phyloP scores from a whole-genome alignment of 2,888 invertebrate species.

The Schizaphis graminum region DNA sequence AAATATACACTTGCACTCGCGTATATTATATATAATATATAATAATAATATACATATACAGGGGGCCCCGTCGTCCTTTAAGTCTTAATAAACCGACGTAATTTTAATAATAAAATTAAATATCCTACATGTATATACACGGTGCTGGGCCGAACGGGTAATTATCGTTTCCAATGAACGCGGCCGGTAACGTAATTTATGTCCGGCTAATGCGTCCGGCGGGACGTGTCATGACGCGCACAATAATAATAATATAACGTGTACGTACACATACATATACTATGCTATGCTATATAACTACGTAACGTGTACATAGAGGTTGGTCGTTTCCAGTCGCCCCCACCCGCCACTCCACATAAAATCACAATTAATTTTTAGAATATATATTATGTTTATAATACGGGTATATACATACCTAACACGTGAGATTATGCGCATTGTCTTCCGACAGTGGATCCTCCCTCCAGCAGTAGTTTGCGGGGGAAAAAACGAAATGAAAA shows the following conservation, averaged over 20 bases:
- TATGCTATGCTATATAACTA: not conserved
- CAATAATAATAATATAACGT: not conserved
- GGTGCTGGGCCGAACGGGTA: conserved; percentile 1
- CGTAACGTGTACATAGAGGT: not conserved
- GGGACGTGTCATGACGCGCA: conserved; percentile 32
- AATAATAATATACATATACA: not conserved
- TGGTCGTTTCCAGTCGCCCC: not conserved
- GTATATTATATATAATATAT: not conserved
- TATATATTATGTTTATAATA: not conserved
- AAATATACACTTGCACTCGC: no score
- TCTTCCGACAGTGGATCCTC: not conserved
- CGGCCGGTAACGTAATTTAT: conserved; percentile 30
- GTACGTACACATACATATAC: not conserved
- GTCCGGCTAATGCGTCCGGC: conserved; percentile 35
- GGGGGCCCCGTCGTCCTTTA: conserved; percentile 11
- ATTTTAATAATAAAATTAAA: conserved; percentile 50
- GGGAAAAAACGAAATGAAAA: not conserved
- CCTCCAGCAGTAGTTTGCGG: not conserved
- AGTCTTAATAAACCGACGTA: conserved; percentile 46
- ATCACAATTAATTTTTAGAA: not conserved
- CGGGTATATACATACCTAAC: not conserved
- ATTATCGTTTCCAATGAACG: conserved; percentile 42
- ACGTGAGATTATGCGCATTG: not conserved
- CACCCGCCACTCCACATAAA: not conserved
- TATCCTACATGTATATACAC: not conserved